Base-by-base conservation (phyloP, 2,113 vertebrate species). In the Gallinago paraguaiae region DNA sequence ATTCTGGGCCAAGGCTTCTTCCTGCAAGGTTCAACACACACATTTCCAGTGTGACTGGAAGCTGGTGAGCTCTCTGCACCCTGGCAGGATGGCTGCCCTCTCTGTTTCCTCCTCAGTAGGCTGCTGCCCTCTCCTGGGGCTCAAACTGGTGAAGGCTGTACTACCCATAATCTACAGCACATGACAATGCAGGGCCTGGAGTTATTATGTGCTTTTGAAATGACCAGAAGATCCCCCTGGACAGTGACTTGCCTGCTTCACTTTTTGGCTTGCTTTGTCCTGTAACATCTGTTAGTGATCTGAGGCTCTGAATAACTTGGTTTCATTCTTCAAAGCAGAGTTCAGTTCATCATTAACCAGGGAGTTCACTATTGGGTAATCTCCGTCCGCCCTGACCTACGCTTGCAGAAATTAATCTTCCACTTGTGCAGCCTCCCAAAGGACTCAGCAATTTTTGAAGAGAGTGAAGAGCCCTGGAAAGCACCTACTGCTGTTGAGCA, bases 291-390 rank as follows among this genome's bases (percentile, higher is more conserved):
- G 59, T 33, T 67, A 39, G 35, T 46, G 27, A 45, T 35, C 56
- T 60, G 88, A 71, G 64, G 19, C 27, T 50, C 88, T 43, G 59
- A 60, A 27, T 30, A 25, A 46, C 23, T 61, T 37, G 12, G 27
- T 63, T 94, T 68, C 33, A 6, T 63, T 93, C 43, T 92, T 60
- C 41, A 82, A 68, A 91, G 79, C 60, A 28, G 16, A 41, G 35
- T 60, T 72, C 53, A 53, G 80, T 95, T 88, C 74, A 61, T 81
- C 68, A 88, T 95, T 94, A 95, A 89, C 69, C 53, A 59, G 48
- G n/a, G 33, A 60, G 35, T 25, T 86, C 83, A 50, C 31, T 68
- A 12, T 14, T 81, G 72, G 75, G 69, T 56, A 84, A 93, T 28
- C 61, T 76, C 65, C 2, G 1, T 78, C 48, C 74, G 57, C 77